Percentiles rank a stretch among this genome's conserved stretches.
Conservation (phyloP, 2,888 invertebrate genomes). For the Lithosia quadra region DNA sequence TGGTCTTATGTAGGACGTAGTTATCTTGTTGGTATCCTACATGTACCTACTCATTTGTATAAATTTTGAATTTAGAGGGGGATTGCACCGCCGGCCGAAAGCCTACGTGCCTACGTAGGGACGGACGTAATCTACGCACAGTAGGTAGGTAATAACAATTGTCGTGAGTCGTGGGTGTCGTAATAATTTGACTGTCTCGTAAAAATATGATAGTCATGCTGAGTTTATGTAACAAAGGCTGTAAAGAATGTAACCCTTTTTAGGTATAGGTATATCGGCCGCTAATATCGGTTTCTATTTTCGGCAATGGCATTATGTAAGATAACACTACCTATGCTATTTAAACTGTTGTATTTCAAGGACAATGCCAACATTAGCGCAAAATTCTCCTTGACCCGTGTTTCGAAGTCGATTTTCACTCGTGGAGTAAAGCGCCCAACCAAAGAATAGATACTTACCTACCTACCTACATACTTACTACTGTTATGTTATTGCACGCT, state of each 20-base stretch:
- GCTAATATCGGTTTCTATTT: conserved; percentile 1
- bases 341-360: conserved; percentile 40
- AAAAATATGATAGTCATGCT: background rate
- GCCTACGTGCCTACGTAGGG: too few species aligned
- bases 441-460: background rate
- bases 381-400: conserved; percentile 57
- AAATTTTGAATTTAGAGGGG: too few species aligned
- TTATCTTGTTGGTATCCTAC: too few species aligned
- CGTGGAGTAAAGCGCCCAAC: background rate
- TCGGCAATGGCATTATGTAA: background rate
- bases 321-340: background rate
- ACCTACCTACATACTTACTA: background rate
- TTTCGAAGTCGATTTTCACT: conserved; percentile 16
- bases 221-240: background rate
- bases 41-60: too few species aligned
- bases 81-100: too few species aligned
- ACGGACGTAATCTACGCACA: too few species aligned
- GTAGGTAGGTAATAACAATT: too few species aligned
- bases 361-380: conserved; percentile 46
- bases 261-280: background rate
- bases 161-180: background rate
- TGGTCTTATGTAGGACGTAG: too few species aligned
- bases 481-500: too few species aligned
- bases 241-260: conserved; percentile 6
- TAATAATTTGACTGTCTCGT: background rate